Evolutionary conservation across 2,113 vertebrate genomes (phyloP).

Genomic region (western clawed frog (Xenopus tropicalis)): UCB_Xtro_10.0 CM004443.2:161914501-161915000

Average conservation of each 20-base stretch:
- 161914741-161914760: conserved; percentile 63
- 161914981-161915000: conserved; percentile 46
- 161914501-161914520: conserved; percentile 71
- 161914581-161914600: conserved; percentile 63
- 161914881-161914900: not conserved
- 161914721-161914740: conserved; percentile 62
- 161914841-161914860: not conserved
- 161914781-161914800: conserved; percentile 58
- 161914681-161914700: conserved; percentile 69
- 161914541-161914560: conserved; percentile 61
- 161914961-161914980: conserved; percentile 19
- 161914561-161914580: conserved; percentile 34
- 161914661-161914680: conserved; percentile 64
- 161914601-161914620: conserved; percentile 54
- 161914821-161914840: conserved; percentile 54
- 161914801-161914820: conserved; percentile 45
- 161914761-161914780: conserved; percentile 65
- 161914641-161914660: conserved; percentile 65
- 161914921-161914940: conserved; percentile 32
- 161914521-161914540: conserved; percentile 62
- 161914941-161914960: conserved; percentile 53
- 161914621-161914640: conserved; percentile 59
- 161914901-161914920: fast-evolving
- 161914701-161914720: conserved; percentile 56
- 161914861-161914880: not conserved